Conservation (phyloP, 2,888 invertebrate species). For the Lampropteryx suffumata region DNA sequence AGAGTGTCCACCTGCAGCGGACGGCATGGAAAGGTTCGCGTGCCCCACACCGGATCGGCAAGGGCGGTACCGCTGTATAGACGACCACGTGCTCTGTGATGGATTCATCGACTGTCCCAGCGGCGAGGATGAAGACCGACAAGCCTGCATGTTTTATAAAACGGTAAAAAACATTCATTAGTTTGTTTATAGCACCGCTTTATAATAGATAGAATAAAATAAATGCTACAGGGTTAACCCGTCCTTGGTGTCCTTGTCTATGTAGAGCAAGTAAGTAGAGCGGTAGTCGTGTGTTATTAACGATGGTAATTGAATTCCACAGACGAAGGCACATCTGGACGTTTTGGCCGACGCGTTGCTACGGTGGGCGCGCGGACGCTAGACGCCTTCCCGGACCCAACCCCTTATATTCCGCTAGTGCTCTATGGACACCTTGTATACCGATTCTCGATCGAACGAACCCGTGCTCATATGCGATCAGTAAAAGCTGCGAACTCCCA, state of each 20-base stretch:
- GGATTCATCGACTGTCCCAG: constrained; percentile 97
- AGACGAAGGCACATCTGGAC: constrained; percentile 98
- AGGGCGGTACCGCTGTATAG: constrained; percentile 97
- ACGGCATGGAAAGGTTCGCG: constrained; percentile 97
- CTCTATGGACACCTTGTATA: constrained; percentile 58
- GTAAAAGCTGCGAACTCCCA: constrained; percentile 69
- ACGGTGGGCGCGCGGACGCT: constrained; percentile 97
- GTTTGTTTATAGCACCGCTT: too few species aligned
- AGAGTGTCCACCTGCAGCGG: constrained; percentile 96
- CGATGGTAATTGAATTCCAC: constrained; percentile 41
- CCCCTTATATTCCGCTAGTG: constrained; percentile 57
- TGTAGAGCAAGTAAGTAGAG: too few species aligned
- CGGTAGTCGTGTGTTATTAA: not conserved
- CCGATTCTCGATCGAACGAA: constrained; percentile 44
- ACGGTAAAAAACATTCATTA: constrained; percentile 84
- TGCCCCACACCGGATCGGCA: constrained; percentile 95
- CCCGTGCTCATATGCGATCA: constrained; percentile 61
- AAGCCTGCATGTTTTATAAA: constrained; percentile 98
- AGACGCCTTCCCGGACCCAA: constrained; percentile 63
- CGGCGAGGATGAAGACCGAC: constrained; percentile 96
- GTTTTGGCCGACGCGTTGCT: constrained; percentile 96
- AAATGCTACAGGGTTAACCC: too few species aligned
- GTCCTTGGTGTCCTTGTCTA: too few species aligned
- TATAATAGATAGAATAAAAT: too few species aligned
- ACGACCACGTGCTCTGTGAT: constrained; percentile 97